These are phyloP conservation scores for Eumacrocentrus americanus DNA, from an alignment of 2,888 invertebrate genomes.

Conservation along the genomic window DNA sequence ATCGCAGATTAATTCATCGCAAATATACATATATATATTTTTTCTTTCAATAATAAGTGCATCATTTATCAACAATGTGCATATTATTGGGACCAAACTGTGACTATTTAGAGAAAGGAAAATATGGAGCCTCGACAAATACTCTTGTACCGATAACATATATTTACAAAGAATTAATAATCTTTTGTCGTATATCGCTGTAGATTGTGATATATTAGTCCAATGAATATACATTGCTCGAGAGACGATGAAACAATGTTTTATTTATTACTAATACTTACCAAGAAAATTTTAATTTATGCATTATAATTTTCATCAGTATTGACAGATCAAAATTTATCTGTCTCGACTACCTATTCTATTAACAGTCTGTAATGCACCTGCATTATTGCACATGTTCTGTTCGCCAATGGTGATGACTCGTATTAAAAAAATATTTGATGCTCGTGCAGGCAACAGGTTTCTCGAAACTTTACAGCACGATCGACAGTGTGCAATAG, in stretches of 20 bases:
- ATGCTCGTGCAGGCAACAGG: conserved; percentile 33
- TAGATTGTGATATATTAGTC: conserved; percentile 44
- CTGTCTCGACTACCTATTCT: conserved; percentile 29
- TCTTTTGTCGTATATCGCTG: conserved; percentile 36
- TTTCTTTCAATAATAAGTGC: background rate
- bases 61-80: background rate
- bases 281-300: too few species aligned
- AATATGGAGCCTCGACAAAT: background rate
- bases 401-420: conserved; percentile 41
- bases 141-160: conserved; percentile 9
- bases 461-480: conserved; percentile 39
- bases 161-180: conserved; percentile 18
- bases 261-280: conserved; percentile 11
- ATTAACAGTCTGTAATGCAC: conserved; percentile 27
- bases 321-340: conserved; percentile 17
- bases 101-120: background rate
- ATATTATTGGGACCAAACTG: conserved; percentile 23
- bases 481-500: conserved; percentile 33
- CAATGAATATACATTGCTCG: conserved; percentile 37
- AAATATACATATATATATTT: background rate
- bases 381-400: conserved; percentile 26
- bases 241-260: conserved; percentile 7
- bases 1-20: background rate
- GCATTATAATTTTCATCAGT: too few species aligned
- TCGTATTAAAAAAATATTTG: conserved; percentile 41